A percentile compares a stretch with the other conserved stretches of the same genome.
Evolutionary conservation across 2,888 invertebrate species (phyloP).

Genomic region (Lucinisca nassula): DNA sequence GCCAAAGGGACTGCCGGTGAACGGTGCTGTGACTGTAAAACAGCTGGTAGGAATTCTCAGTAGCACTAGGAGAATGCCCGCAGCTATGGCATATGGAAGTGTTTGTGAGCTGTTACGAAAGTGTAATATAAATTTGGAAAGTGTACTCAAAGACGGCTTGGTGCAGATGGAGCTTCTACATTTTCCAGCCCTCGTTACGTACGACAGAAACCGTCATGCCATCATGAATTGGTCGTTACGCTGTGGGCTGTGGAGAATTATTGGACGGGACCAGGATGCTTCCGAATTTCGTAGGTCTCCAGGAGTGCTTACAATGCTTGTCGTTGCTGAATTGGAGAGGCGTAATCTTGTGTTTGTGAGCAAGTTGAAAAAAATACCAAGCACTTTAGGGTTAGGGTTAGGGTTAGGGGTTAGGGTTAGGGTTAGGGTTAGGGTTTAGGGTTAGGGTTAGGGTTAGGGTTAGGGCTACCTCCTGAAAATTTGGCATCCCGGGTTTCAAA

Average conservation of each 20-base stretch:
- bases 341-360: conserved; percentile 43
- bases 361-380: conserved; percentile 39
- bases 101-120: conserved; percentile 7
- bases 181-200: conserved; percentile 31
- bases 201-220: conserved; percentile 12
- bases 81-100: conserved; percentile 1
- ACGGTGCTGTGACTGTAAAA: background rate
- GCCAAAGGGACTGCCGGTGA: background rate
- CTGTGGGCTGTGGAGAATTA: conserved; percentile 35
- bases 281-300: background rate
- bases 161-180: conserved; percentile 6
- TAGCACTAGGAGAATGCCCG: background rate
- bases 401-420: no score
- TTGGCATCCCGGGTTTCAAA: no score
- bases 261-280: background rate
- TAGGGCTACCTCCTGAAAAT: no score
- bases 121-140: background rate
- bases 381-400: no score
- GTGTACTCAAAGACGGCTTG: conserved; percentile 19
- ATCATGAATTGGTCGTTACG: conserved; percentile 30
- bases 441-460: no score
- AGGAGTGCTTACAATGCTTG: conserved; percentile 20
- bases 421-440: no score
- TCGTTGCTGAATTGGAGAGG: conserved; percentile 45
- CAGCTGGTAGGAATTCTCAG: background rate